Conservation (phyloP, 1,140 invertebrate species). For the Lordiphosa clarofinis region DNA sequence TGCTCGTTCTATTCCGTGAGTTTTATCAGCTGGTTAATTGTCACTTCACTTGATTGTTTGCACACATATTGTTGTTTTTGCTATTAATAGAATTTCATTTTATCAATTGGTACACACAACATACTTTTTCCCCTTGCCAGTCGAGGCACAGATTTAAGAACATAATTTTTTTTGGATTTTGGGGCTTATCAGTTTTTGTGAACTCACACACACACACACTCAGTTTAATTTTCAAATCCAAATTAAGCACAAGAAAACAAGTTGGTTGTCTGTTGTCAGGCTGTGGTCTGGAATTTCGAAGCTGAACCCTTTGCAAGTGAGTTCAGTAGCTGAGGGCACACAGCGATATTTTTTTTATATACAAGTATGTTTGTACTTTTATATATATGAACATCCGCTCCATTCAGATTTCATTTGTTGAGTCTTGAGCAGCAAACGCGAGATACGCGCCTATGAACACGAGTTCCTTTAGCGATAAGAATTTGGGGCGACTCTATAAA, state of each 20-base stretch:
- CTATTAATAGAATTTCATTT: slow-evolving; percentile 39
- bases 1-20: slow-evolving; percentile 34
- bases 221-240: slow-evolving; percentile 28
- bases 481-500: too few relatives aligned
- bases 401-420: slow-evolving; percentile 64
- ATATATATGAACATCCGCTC: slow-evolving; percentile 64
- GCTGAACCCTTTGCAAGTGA: slow-evolving; percentile 64
- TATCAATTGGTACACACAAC: slow-evolving; percentile 5
- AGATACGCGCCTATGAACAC: slow-evolving; percentile 61
- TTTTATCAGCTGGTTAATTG: slow-evolving; percentile 1
- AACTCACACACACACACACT: slow-evolving; percentile 7
- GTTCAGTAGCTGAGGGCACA: slow-evolving; percentile 61
- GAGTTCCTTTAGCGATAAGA: too few relatives aligned
- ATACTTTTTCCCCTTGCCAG: slow-evolving; percentile 12
- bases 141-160: slow-evolving; percentile 1
- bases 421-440: slow-evolving; percentile 29
- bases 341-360: slow-evolving; percentile 15
- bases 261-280: slow-evolving; percentile 48
- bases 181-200: slow-evolving; percentile 44
- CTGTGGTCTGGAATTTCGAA: slow-evolving; percentile 25
- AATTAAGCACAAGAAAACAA: slow-evolving; percentile 29
- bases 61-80: slow-evolving; percentile 22
- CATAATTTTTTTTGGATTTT: slow-evolving; percentile 6
- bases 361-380: slow-evolving; percentile 11
- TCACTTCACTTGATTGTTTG: slow-evolving; percentile 22